These are phyloP conservation scores for Tuta absoluta DNA, from an alignment of 2,888 invertebrate species.

Conservation along the genomic window DNA sequence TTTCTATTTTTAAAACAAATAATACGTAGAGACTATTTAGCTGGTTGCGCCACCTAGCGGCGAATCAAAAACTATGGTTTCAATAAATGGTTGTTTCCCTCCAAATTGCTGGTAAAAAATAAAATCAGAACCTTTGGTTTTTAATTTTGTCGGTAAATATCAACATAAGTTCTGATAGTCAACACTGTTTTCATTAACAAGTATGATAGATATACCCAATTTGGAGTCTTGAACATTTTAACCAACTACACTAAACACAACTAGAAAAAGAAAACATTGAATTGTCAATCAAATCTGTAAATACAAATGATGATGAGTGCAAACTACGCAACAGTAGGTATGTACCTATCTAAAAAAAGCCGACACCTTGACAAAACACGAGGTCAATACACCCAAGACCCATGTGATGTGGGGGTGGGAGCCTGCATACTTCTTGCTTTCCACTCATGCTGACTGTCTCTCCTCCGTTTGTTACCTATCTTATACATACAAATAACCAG, in stretches of 20 bases:
- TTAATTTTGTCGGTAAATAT: too few relatives aligned
- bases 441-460: not conserved
- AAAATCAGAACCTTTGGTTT: too few relatives aligned
- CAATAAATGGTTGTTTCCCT: too few relatives aligned
- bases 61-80: too few relatives aligned
- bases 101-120: too few relatives aligned
- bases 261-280: not conserved
- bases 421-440: conserved; percentile 21
- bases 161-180: too few relatives aligned
- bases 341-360: conserved; percentile 79
- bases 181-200: too few relatives aligned
- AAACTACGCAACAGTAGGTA: conserved; percentile 74
- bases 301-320: conserved; percentile 57
- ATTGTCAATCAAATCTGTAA: conserved; percentile 30
- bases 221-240: too few relatives aligned
- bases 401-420: conserved; percentile 71
- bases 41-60: too few relatives aligned
- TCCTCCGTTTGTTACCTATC: not conserved
- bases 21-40: too few relatives aligned
- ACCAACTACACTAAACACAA: not conserved
- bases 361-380: conserved; percentile 82
- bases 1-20: too few relatives aligned
- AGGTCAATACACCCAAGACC: conserved; percentile 80
- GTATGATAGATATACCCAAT: too few relatives aligned
- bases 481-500: conserved; percentile 21